Percentiles rank a stretch among this genome's conserved stretches.
phyloP scores from a whole-genome alignment of 2,888 invertebrate species.

The Dynastes grantii region DNA sequence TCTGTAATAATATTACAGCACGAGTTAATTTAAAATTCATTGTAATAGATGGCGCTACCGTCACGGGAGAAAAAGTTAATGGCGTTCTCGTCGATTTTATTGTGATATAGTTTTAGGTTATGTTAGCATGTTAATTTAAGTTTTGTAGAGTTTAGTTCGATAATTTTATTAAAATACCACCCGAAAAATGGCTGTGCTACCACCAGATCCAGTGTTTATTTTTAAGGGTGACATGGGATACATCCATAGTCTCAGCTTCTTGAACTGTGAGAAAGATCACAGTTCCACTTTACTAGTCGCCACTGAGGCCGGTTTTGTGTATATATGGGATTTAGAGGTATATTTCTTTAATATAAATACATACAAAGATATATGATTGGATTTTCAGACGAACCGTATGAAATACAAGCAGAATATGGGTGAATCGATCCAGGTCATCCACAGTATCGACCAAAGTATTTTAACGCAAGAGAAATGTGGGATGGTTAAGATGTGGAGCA shows the following conservation, averaged over 20 bases:
- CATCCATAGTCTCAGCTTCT: slow-evolving; percentile 82
- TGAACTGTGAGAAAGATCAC: slow-evolving; percentile 72
- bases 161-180: slow-evolving; percentile 34
- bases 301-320: slow-evolving; percentile 82
- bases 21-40: too few species aligned
- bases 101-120: slow-evolving; percentile 47
- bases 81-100: slow-evolving; percentile 25
- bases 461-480: slow-evolving; percentile 86
- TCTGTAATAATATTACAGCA: too few species aligned
- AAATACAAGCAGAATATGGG: slow-evolving; percentile 79
- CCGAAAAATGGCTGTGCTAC: slow-evolving; percentile 78
- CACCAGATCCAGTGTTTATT: slow-evolving; percentile 85
- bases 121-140: slow-evolving; percentile 45
- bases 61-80: slow-evolving; percentile 5
- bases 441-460: slow-evolving; percentile 76
- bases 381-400: slow-evolving; percentile 80
- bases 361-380: slow-evolving; percentile 18
- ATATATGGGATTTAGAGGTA: slow-evolving; percentile 87
- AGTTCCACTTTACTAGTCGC: slow-evolving; percentile 81
- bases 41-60: not conserved
- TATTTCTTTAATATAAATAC: not conserved
- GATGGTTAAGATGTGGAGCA: slow-evolving; percentile 78
- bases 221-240: slow-evolving; percentile 82
- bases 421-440: slow-evolving; percentile 77
- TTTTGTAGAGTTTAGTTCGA: slow-evolving; percentile 34